phyloP scores from a whole-genome alignment of 23 tunicate species.

The Ciona savignyi region DNA sequence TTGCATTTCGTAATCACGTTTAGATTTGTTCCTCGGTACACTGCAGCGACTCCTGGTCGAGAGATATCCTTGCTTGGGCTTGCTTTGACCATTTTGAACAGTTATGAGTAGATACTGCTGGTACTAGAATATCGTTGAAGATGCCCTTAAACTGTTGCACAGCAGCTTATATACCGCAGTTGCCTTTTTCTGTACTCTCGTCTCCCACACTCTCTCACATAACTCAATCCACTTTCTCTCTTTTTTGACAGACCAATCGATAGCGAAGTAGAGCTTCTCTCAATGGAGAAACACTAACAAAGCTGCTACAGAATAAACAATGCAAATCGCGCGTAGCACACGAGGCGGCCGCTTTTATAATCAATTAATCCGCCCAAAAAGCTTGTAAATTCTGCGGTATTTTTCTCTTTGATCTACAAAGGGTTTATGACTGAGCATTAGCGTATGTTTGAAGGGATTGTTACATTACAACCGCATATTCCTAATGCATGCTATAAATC shows the following conservation, averaged over 20 bases:
- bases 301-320: not conserved
- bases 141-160: no score
- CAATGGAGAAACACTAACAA: constrained; percentile 2
- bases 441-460: no score
- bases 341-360: constrained; percentile 3
- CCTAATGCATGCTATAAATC: no score
- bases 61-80: constrained; percentile 12
- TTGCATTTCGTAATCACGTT: not conserved
- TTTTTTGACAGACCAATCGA: not conserved
- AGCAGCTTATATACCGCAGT: not conserved
- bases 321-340: not conserved
- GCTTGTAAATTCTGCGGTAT: constrained; percentile 24
- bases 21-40: not conserved
- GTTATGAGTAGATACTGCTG: not conserved
- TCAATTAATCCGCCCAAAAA: constrained; percentile 12
- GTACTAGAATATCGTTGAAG: not conserved
- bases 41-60: not conserved
- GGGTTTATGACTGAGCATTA: no score
- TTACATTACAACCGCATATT: no score
- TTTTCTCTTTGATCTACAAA: not conserved
- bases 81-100: constrained; percentile 35
- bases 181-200: not conserved
- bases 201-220: not conserved
- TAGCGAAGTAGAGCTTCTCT: not conserved
- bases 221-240: constrained; percentile 2